phyloP scores from a whole-genome alignment of 2,113 vertebrate species.

The Jacana jacana region DNA sequence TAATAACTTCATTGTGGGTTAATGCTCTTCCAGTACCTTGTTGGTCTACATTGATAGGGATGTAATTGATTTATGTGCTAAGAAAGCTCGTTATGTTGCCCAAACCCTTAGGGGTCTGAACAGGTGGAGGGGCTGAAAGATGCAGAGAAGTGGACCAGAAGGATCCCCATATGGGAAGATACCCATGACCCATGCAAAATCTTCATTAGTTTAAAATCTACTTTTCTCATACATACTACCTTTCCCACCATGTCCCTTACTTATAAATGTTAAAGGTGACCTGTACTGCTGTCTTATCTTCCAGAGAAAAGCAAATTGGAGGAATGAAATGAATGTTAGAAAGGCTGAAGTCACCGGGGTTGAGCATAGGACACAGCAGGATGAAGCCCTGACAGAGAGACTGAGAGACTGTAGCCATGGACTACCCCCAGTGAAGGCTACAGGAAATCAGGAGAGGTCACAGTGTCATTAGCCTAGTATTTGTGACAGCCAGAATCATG shows the following conservation, averaged over 20 bases:
- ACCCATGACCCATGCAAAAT: background rate
- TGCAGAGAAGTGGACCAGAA: background rate
- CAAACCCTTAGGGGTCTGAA: background rate
- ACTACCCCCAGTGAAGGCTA: background rate
- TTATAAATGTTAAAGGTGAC: background rate
- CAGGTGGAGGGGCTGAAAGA: background rate
- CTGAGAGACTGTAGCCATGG: too few relatives aligned
- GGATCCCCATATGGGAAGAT: background rate
- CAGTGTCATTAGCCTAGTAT: background rate
- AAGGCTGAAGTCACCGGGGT: background rate
- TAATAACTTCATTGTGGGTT: background rate
- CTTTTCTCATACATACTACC: background rate
- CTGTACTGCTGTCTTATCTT: background rate
- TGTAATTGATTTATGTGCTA: background rate
- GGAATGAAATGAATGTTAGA: background rate
- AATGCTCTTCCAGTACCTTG: background rate
- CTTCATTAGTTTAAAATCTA: background rate
- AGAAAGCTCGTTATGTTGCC: background rate
- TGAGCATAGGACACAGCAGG: background rate
- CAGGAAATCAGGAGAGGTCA: background rate
- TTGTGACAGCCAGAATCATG: background rate
- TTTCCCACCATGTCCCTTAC: background rate
- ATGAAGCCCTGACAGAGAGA: background rate
- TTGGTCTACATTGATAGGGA: background rate
- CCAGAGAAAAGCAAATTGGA: background rate